Evolutionary conservation across 2,888 invertebrate genomes (phyloP).

Genomic region (Ernsta delagoae): DNA sequence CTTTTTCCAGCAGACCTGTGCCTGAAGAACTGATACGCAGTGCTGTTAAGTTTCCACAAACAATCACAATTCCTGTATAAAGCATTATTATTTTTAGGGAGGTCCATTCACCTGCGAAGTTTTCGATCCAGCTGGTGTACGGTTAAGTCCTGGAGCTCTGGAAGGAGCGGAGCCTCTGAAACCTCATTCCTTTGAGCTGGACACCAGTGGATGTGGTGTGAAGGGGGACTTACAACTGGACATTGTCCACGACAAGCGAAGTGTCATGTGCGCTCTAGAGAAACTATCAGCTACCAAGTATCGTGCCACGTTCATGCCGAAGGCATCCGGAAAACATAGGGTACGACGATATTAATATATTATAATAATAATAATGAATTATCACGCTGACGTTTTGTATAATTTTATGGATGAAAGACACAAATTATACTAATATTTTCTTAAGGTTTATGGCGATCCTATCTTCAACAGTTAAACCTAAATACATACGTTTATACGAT

Average conservation of each 20-base stretch:
- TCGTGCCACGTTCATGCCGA: slow-evolving; percentile 91
- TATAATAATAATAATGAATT: too few species aligned
- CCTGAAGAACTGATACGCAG: too few species aligned
- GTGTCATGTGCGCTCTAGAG: slow-evolving; percentile 92
- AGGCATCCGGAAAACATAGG: slow-evolving; percentile 91
- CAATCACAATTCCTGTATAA: too few species aligned
- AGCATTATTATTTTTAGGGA: too few species aligned
- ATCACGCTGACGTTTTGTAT: too few species aligned
- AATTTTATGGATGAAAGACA: too few species aligned
- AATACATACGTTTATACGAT: too few species aligned
- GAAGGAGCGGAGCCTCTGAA: slow-evolving; percentile 94
- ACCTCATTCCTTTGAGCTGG: slow-evolving; percentile 93
- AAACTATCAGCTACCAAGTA: slow-evolving; percentile 91
- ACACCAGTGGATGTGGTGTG: slow-evolving; percentile 87
- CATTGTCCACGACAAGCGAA: slow-evolving; percentile 94
- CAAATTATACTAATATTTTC: too few species aligned
- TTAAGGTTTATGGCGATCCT: too few species aligned
- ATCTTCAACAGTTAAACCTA: too few species aligned
- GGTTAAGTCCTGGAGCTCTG: slow-evolving; percentile 88
- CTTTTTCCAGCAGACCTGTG: too few species aligned
- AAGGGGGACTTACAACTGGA: slow-evolving; percentile 95
- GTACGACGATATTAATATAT: slow-evolving; percentile 51
- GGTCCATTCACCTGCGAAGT: slow-evolving; percentile 98
- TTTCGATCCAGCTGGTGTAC: slow-evolving; percentile 96
- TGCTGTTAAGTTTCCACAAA: too few species aligned